Evolutionary conservation across 1,140 invertebrate species (phyloP), one percentile per base, ranked within the genome.

Genomic region (Ostrea denselamellosa): DNA sequence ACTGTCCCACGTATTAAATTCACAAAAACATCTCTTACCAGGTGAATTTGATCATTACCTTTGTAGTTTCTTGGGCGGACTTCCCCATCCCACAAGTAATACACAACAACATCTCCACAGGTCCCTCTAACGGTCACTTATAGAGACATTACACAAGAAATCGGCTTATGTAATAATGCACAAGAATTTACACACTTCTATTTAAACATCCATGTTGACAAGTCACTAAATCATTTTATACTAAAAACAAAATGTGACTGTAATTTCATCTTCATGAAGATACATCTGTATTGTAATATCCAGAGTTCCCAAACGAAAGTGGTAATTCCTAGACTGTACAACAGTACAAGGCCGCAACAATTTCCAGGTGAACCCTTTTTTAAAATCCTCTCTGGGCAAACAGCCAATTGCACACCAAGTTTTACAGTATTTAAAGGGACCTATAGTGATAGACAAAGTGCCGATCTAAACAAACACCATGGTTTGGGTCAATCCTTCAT

Each of bases 341-440:
- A 34, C 25, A 14, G 68, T 28, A 77, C 68, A 77, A 77, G 68
- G 68, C 28, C 68, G 5, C 22, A 5, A 22, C 25, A 77, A 77
- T 77, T n/a, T 25, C 68, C 25, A 25, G 68, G 68, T 25, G 25
- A 77, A 77, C 68, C 25, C 68, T 28, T 25, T 77, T 77, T 77
- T 77, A 10, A 77, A 77, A 77, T 77, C 68, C 68, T 77, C 28
- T 77, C 25, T 77, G 68, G 68, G 68, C 68, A 77, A 25, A 17
- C 68, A 34, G 68, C 68, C 68, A 77, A 77, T 10, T 10, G 68
- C 68, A 77, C 68, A 25, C 17, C 28, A 34, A 34, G 68, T 25
- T 28, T 77, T 77, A 77, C 4, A 25, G 25, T 77, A 77, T 77
- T 77, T 77, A 77, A 77, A 77, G 14, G 25, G 25, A 77, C 68